These are phyloP conservation scores for Ammodytes dubius DNA, from an alignment of 2,113 vertebrate genomes.

Conservation along the genomic window DNA sequence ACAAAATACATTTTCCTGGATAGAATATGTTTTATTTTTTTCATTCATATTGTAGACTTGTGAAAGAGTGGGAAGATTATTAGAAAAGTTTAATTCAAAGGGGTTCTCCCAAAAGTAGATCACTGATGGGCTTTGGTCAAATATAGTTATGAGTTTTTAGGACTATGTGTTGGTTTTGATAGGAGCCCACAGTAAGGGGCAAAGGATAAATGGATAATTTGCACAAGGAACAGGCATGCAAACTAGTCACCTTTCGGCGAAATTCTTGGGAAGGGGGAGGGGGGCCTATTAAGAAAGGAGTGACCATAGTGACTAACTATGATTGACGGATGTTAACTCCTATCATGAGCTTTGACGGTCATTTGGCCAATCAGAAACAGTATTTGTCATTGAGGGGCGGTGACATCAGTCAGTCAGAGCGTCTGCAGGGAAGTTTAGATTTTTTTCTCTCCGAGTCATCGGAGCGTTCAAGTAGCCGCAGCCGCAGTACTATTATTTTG, in stretches of 20 bases:
- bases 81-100: conserved; percentile 61
- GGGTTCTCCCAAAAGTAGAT: conserved; percentile 28
- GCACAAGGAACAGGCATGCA: conserved; percentile 45
- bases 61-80: conserved; percentile 52
- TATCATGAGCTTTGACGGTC: too few species aligned
- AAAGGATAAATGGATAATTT: conserved; percentile 57
- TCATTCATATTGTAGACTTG: conserved; percentile 47
- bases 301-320: too few species aligned
- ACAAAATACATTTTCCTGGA: conserved; percentile 51
- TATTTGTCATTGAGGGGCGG: too few species aligned
- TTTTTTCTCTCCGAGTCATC: too few species aligned
- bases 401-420: too few species aligned
- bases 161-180: conserved; percentile 55
- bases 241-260: neutral
- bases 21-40: conserved; percentile 51
- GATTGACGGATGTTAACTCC: too few species aligned
- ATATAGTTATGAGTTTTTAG: conserved; percentile 60
- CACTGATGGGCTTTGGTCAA: conserved; percentile 53
- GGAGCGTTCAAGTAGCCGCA: too few species aligned
- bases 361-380: too few species aligned
- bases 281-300: too few species aligned
- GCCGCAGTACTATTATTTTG: too few species aligned
- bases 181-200: conserved; percentile 40
- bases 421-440: too few species aligned
- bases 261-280: too few species aligned